These are phyloP conservation scores for Tupaia chinensis DNA, from an alignment of 2,113 vertebrate genomes.

Conservation along the genomic window DNA sequence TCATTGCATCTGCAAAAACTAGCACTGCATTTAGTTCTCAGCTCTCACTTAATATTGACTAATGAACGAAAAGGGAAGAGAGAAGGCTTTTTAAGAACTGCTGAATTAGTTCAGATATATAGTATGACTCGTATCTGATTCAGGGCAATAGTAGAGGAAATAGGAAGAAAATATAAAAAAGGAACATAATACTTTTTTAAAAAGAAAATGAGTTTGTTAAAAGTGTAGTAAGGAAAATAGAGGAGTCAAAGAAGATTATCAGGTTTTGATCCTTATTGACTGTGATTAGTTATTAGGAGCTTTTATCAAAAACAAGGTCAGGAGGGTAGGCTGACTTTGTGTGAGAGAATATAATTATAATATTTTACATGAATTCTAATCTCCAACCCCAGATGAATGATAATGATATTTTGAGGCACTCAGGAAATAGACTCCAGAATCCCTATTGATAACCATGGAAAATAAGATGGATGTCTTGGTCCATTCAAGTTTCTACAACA, in stretches of 20 bases:
- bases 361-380: conserved; percentile 47
- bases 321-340: conserved; percentile 37
- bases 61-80: not conserved
- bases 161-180: conserved; percentile 48
- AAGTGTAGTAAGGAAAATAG: not conserved
- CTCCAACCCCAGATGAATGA: not conserved
- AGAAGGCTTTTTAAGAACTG: conserved; percentile 29
- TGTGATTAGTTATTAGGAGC: conserved; percentile 14
- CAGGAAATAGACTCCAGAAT: conserved; percentile 56
- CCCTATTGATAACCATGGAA: conserved; percentile 38
- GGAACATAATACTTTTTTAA: not conserved
- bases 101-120: not conserved
- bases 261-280: conserved; percentile 47
- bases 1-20: not conserved
- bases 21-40: not conserved
- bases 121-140: not conserved
- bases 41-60: not conserved
- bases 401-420: conserved; percentile 11
- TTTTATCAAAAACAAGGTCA: conserved; percentile 36
- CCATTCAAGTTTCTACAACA: not conserved
- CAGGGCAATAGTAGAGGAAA: not conserved
- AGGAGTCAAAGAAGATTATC: conserved; percentile 8
- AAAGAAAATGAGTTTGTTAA: not conserved
- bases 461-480: conserved; percentile 29
- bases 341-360: conserved; percentile 13